Percentiles rank a stretch among this genome's conserved stretches.
These are phyloP conservation scores for Drosophila mimica DNA, from an alignment of 2,888 invertebrate species.

Conservation along the genomic window DNA sequence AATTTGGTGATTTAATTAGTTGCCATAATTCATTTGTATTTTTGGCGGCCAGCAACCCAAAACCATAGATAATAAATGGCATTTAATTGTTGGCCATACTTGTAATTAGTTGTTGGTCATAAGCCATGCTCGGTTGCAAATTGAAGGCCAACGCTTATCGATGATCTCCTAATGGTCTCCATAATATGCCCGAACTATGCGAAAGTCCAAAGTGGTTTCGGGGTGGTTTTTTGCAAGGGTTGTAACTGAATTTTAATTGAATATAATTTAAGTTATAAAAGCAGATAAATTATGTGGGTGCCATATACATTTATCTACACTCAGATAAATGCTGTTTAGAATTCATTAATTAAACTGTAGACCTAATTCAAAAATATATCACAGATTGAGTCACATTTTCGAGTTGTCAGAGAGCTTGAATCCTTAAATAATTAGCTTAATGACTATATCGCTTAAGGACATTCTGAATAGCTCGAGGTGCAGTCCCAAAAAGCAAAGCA, in stretches of 20 bases:
- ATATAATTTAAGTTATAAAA: background rate
- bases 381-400: background rate
- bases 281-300: background rate
- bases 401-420: background rate
- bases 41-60: constrained; percentile 35
- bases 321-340: background rate
- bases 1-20: constrained; percentile 80
- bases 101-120: constrained; percentile 59
- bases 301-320: background rate
- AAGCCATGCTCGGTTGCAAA: constrained; percentile 31
- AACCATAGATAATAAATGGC: constrained; percentile 74
- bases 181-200: constrained; percentile 53
- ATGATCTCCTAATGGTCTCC: constrained; percentile 65
- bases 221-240: background rate
- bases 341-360: background rate
- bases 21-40: constrained; percentile 69
- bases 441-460: constrained; percentile 7
- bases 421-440: background rate
- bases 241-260: background rate
- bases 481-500: background rate
- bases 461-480: background rate
- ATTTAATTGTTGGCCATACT: constrained; percentile 66
- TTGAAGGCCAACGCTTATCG: constrained; percentile 54
- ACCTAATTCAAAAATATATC: background rate
- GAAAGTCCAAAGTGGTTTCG: background rate